Evolutionary conservation across 1,140 invertebrate genomes (phyloP), one percentile per base, ranked within the genome.

Genomic region (Papilio polyxenes): DNA sequence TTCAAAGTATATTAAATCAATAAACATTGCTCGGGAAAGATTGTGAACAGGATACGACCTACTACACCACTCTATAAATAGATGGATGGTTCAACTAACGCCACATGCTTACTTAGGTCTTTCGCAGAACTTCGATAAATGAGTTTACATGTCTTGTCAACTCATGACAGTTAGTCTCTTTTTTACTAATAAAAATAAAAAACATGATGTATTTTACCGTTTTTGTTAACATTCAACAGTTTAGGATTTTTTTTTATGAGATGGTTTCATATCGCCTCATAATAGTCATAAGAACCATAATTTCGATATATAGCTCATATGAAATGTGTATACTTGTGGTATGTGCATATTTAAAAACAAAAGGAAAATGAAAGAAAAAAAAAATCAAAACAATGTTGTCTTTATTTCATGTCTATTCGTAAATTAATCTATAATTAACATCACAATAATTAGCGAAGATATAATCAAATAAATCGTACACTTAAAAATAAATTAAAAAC

Each of bases 321-420:
- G 13, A 17, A 56, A 17, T 1, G 13, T 17, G 1, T 56, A 6
- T 37, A 10, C 5, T 2, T 51, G n/a, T n/a, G n/a, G n/a, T 53
- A 3, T 75, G 20, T 15, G 1, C 4, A 48, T 40, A 23, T 23
- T 40, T 40, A n/a, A 48, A 65, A 65, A 80, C 2, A 44, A 65
- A 65, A 80, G 37, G 78, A 80, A 80, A 80, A 80, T 80, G 48
- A 80, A 69, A 79, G 53, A 79, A 79, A 80, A 40, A n/a, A n/a
- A 80, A 80, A 80, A 80, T 80, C 78, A 80, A 80, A 80, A 80
- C 78, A 80, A 80, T 69, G 56, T 65, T 80, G 78, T 80, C 78
- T 80, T 80, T 80, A 80, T 80, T 80, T 80, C 78, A 80, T 80
- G 78, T 80, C 78, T 80, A 80, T 69, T 62, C 53, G 77, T 80